These are phyloP conservation scores for Cyclophora albipunctata DNA, from an alignment of 2,888 invertebrate species.

Conservation along the genomic window DNA sequence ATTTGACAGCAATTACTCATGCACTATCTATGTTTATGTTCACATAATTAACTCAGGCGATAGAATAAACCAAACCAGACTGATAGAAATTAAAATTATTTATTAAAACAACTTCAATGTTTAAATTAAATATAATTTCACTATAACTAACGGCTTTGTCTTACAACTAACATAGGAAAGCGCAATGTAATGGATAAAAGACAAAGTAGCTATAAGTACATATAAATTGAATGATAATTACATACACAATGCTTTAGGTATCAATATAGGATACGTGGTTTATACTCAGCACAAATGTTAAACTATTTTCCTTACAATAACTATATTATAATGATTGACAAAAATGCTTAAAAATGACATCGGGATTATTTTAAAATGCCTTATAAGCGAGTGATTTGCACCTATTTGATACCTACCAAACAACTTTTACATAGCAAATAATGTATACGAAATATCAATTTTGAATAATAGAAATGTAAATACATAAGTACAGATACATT, in stretches of 20 bases:
- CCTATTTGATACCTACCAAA: constrained; percentile 64
- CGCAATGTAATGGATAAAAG: constrained; percentile 53
- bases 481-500: constrained; percentile 6
- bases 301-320: constrained; percentile 37
- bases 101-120: constrained; percentile 72
- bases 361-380: constrained; percentile 40
- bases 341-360: constrained; percentile 56
- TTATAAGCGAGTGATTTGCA: constrained; percentile 47
- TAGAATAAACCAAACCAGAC: constrained; percentile 22
- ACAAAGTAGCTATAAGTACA: constrained; percentile 62
- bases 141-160: constrained; percentile 63
- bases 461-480: constrained; percentile 25
- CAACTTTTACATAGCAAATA: constrained; percentile 42
- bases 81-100: constrained; percentile 67
- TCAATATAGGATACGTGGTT: constrained; percentile 56
- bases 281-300: constrained; percentile 49
- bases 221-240: constrained; percentile 25
- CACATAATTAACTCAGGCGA: constrained; percentile 3
- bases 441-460: constrained; percentile 23
- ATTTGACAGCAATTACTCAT: too few species aligned
- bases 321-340: constrained; percentile 42
- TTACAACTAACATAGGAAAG: constrained; percentile 61
- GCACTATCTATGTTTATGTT: constrained; percentile 12
- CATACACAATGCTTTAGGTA: constrained; percentile 43
- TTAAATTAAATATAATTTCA: constrained; percentile 62